Base-by-base conservation (phyloP, 2,888 invertebrate species). In the Xestoiulus laeticollis region DNA sequence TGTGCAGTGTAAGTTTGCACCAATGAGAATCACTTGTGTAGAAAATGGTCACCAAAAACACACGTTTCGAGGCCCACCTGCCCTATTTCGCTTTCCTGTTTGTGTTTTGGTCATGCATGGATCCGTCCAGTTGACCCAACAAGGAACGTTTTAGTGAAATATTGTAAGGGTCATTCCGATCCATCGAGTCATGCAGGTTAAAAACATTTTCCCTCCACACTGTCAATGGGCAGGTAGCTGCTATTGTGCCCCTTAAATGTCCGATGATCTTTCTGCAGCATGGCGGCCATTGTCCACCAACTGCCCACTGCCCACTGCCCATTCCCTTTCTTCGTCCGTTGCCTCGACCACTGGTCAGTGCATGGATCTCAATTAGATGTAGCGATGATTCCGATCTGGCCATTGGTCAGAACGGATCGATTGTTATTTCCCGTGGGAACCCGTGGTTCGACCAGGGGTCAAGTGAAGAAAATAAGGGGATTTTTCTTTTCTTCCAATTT, bases 161-260 rank as follows among this genome's bases (percentile, higher is more conserved):
- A 59, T 59, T 59, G 59, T 59, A 59, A 59, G 59, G 59, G 59
- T 59, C 59, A 59, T 59, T 59, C 59, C 14, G n/a, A 19, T 59
- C 59, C 59, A 59, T 59, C 59, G 59, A 59, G 59, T 59, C 59
- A 59, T 19, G 19, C 59, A n/a, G 59, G n/a, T 8, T n/a, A n/a
- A n/a, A 16, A 59, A n/a, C n/a, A 59, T 59, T 19, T 59, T n/a
- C 59, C 59, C 48, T 48, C 48, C 48, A 12, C n/a, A n/a, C 48
- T 48, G 48, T 48, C 48, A 48, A 48, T 48, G 59, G n/a, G 59
- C 59, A 59, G 59, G 59, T n/a, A 59, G 59, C n/a, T n/a, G n/a
- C 59, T 59, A 59, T 59, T 59, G 59, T 59, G 59, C n/a, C n/a
- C 59, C 59, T n/a, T n/a, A 59, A 59, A 59, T 59, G 59, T 59